Evolutionary conservation across 2,797 vertebrate genomes (phyloP).

Genomic region (Microcaecilia unicolor): DNA sequence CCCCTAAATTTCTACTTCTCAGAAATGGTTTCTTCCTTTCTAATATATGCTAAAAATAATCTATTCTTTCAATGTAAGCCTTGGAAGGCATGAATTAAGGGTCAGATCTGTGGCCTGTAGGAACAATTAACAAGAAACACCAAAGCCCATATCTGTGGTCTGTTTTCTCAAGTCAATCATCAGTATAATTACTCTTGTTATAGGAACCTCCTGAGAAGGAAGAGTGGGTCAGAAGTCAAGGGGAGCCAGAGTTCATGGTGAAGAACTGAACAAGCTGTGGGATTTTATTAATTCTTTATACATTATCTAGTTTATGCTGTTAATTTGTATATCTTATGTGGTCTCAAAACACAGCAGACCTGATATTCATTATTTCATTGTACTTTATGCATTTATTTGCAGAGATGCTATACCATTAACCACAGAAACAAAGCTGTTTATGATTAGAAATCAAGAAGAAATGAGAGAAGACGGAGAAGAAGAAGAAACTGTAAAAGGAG

Average conservation of each 20-base stretch:
- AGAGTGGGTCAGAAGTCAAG: slow-evolving; percentile 25
- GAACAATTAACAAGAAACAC: slow-evolving; percentile 36
- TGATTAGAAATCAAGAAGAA: no score
- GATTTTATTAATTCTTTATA: slow-evolving; percentile 25
- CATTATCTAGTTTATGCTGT: background rate
- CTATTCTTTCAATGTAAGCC: slow-evolving; percentile 33
- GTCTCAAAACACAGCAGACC: no score
- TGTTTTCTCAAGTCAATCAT: slow-evolving; percentile 30
- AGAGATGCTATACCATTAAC: no score
- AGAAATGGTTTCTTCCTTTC: slow-evolving; percentile 25
- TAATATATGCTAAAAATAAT: slow-evolving; percentile 29
- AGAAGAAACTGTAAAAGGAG: no score
- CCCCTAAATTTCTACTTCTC: no score
- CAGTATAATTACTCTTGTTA: slow-evolving; percentile 32
- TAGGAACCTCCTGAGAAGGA: slow-evolving; percentile 12
- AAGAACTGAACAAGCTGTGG: slow-evolving; percentile 21
- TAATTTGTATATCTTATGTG: no score
- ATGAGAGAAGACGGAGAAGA: no score
- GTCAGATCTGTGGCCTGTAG: slow-evolving; percentile 27
- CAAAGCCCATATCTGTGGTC: slow-evolving; percentile 18
- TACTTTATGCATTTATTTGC: no score
- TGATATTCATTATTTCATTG: no score
- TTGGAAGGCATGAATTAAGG: slow-evolving; percentile 29
- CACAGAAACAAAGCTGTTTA: no score
- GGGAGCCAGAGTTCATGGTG: slow-evolving; percentile 12